Conservation (phyloP, 2,113 vertebrate species). For the Diglossa brunneiventris region DNA sequence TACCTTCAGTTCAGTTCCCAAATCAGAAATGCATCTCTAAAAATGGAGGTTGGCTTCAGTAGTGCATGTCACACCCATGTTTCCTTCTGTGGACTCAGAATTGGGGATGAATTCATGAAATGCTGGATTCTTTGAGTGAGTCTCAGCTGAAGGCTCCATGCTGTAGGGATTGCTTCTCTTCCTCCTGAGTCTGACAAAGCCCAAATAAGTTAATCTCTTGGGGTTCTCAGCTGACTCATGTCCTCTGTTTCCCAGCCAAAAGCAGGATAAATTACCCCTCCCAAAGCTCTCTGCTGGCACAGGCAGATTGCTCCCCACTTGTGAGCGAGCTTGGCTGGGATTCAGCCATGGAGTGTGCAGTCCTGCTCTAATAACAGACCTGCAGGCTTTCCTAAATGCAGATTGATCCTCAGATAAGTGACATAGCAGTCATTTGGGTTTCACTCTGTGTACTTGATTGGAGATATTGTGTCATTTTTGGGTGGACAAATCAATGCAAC, state of each 20-base stretch:
- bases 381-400: not conserved
- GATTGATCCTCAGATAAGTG: not conserved
- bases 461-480: not conserved
- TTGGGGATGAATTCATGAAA: not conserved
- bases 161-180: not conserved
- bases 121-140: not conserved
- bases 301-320: not conserved
- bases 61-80: accelerated
- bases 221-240: not conserved
- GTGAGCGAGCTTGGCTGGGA: not conserved
- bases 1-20: not conserved
- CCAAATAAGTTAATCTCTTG: not conserved
- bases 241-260: not conserved
- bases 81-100: not conserved
- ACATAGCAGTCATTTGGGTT: not conserved
- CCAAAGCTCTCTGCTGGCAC: not conserved
- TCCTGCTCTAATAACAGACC: not conserved
- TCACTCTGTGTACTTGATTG: not conserved
- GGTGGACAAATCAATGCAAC: not conserved
- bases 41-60: not conserved
- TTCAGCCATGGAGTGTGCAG: not conserved
- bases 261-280: not conserved
- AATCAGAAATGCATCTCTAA: not conserved
- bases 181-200: not conserved
- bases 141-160: not conserved